Conservation (phyloP, 2,113 vertebrate genomes). For the Malurus melanocephalus region DNA sequence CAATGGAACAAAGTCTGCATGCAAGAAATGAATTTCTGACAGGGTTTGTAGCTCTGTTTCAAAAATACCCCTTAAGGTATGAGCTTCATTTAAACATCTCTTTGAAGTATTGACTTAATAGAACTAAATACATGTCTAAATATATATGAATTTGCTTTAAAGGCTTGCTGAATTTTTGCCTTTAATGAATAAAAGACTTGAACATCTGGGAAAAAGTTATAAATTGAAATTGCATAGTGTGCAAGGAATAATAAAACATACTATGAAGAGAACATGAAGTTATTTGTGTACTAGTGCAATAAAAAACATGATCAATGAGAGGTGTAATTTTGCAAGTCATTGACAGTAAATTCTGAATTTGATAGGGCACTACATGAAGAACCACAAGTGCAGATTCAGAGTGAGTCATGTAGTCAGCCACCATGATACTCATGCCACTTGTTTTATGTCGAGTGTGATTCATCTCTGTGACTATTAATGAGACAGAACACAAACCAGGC, state of each 20-base stretch:
- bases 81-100: conserved; percentile 16
- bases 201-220: neutral
- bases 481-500: neutral
- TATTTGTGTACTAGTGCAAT: rapidly evolving
- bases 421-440: rapidly evolving
- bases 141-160: neutral
- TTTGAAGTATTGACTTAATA: conserved; percentile 42
- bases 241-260: neutral
- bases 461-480: neutral
- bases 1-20: neutral
- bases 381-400: neutral
- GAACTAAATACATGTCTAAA: conserved; percentile 31
- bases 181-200: conserved; percentile 8
- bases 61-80: neutral
- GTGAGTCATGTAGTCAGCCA: neutral
- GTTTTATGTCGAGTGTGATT: neutral
- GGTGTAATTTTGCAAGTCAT: neutral
- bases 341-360: neutral
- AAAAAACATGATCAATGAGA: neutral
- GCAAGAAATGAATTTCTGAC: neutral
- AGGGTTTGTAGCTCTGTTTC: neutral
- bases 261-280: neutral
- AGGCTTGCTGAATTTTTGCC: conserved; percentile 1
- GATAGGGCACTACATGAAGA: neutral
- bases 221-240: neutral